phyloP scores from a whole-genome alignment of 2,797 vertebrate species.

The Halcyon smyrnensis region DNA sequence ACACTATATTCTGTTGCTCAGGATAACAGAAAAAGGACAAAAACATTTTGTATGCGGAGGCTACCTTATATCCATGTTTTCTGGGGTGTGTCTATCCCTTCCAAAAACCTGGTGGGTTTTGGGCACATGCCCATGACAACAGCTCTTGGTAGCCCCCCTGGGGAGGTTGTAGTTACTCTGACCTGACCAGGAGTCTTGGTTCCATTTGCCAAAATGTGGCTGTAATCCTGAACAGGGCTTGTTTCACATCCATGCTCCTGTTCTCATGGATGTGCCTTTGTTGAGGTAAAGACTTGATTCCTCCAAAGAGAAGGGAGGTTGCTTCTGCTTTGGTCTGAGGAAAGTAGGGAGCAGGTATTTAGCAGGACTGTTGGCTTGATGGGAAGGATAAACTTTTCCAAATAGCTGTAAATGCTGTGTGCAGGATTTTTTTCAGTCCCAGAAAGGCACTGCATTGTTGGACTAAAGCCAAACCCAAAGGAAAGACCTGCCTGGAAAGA shows the following conservation, averaged over 20 bases:
- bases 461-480: not conserved
- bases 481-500: constrained; percentile 13
- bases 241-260: not conserved
- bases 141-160: not conserved
- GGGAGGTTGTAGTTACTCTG: not conserved
- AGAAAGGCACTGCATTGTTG: constrained; percentile 11
- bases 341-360: not conserved
- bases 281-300: not conserved
- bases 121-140: rapidly evolving
- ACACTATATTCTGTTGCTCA: not conserved
- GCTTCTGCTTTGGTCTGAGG: not conserved
- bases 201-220: rapidly evolving
- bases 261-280: not conserved
- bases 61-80: not conserved
- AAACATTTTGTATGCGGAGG: not conserved
- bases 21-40: not conserved
- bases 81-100: not conserved
- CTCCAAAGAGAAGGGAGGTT: not conserved
- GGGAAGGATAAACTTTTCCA: not conserved
- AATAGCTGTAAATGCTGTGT: not conserved
- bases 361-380: not conserved
- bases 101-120: not conserved
- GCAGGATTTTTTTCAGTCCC: not conserved
- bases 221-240: not conserved
- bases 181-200: not conserved